Evolutionary conservation across 2,888 invertebrate species (phyloP), one percentile per base, ranked within the genome.

Genomic region (Mythimna lalbum): DNA sequence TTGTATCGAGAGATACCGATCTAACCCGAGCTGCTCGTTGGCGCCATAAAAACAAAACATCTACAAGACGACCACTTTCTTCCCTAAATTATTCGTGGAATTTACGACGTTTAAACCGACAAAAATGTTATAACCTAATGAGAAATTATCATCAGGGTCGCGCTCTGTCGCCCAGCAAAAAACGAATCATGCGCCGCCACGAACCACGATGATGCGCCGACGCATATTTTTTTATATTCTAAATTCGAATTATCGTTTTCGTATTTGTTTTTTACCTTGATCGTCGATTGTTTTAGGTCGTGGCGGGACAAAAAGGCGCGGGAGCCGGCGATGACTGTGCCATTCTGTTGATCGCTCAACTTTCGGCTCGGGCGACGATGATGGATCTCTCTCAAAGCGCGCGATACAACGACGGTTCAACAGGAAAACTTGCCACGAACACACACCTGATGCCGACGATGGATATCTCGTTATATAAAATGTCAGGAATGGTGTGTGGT

Each of bases 41-140:
- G 96, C 96, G 96, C 95, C 96, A 95, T 95, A 96, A 96, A 96
- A 96, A 96, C 95, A 95, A 96, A 95, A 95, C 95, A 92, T 93
- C 93, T 89, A 89, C 91, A 91, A 92, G 93, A 93, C 92, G 91
- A 93, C 95, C 93, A 95, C 95, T 95, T 95, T 95, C 95, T 95
- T 94, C 93, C 94, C 92, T 91, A 95, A 95, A 95, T 95, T 94
- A 96, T 95, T 95, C 94, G 93, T 92, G 91, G 95, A 95, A 95
- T 95, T 95, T 94, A 95, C 93, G 94, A 94, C 91, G 94, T 92
- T 94, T 93, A 94, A 87, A 92, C 93, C 91, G 91, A 95, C 94
- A 93, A 93, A 94, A 95, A 95, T 94, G 93, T 93, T 95, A 94
- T 94, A 95, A 93, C 93, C 94, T 95, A 95, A 96, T 96, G 95